A percentile compares a stretch with the other conserved stretches of the same genome.
Conservation (phyloP, 1,140 invertebrate species). For the Drosophila carrolli region DNA sequence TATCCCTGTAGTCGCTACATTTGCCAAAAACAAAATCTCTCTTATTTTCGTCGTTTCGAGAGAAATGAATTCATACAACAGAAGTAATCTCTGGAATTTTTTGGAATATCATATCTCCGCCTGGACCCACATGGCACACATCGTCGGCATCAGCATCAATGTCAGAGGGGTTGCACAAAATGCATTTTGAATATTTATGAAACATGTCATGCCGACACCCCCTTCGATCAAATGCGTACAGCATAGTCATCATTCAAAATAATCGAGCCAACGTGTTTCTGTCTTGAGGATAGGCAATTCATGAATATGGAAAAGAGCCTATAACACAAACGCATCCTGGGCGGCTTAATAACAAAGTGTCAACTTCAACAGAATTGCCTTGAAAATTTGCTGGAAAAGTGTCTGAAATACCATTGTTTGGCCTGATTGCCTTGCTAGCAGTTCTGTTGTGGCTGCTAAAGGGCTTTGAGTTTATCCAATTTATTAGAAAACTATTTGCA, state of each 20-base stretch:
- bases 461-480: conserved; percentile 38
- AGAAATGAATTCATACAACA: conserved; percentile 41
- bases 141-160: conserved; percentile 29
- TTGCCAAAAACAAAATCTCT: background rate
- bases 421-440: conserved; percentile 31
- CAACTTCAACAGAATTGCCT: conserved; percentile 12
- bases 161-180: conserved; percentile 32
- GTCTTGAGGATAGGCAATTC: conserved; percentile 43
- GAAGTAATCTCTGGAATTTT: conserved; percentile 36
- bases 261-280: conserved; percentile 22
- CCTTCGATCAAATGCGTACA: conserved; percentile 48
- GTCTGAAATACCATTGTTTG: conserved; percentile 1
- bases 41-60: background rate
- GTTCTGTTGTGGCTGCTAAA: conserved; percentile 19
- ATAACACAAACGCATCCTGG: conserved; percentile 45
- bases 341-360: conserved; percentile 40
- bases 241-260: conserved; percentile 62
- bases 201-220: conserved; percentile 22
- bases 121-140: conserved; percentile 15
- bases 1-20: background rate
- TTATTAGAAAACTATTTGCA: conserved; percentile 45
- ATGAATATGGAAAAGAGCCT: conserved; percentile 60
- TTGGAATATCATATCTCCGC: conserved; percentile 32
- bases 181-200: conserved; percentile 75
- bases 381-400: conserved; percentile 17